Evolutionary conservation across 2,888 invertebrate genomes (phyloP), one percentile per base, ranked within the genome.

Genomic region (Escarpia spicata): DNA sequence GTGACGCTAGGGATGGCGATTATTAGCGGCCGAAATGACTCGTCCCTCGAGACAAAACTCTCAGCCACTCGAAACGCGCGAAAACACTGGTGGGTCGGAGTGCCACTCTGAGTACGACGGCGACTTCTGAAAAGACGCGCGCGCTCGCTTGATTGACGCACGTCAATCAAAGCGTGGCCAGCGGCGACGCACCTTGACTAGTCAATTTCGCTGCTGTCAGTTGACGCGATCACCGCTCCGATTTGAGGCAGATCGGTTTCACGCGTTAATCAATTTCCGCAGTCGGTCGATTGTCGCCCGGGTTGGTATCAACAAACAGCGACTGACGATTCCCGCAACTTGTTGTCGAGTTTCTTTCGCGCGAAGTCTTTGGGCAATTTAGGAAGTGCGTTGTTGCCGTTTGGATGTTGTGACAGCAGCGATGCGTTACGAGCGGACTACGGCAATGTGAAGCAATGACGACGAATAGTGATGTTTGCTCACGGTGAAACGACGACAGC

Each of bases 181-280:
- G 75, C 75, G 75, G 75, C 75, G 75, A 75, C 75, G 75, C 75
- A n/a, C 19, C 19, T 75, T 75, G 75, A n/a, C 3, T 75, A 75
- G 75, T 75, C 75, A 75, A 75, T 75, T 75, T 75, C 75, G 75
- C n/a, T 75, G 75, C 75, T 75, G 75, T 75, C 75, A 75, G 19
- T n/a, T 75, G 19, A 4, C 75, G 75, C 19, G 75, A 75, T 75
- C 75, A 75, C 75, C 75, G 75, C 75, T 15, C 75, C 75, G 75
- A 75, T 75, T 26, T 75, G 75, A 75, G 75, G 75, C 75, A 26
- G 19, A 75, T 75, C 75, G 26, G 75, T 75, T 75, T 75, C 75
- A 75, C 75, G 75, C 75, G n/a, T n/a, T 75, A 75, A 75, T 75
- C 75, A 75, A 75, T 75, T 75, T 75, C 75, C 19, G 75, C 75